Evolutionary conservation across 2,888 invertebrate species (phyloP), one percentile per base, ranked within the genome.

Genomic region (Aphidoletes aphidimyza): DNA sequence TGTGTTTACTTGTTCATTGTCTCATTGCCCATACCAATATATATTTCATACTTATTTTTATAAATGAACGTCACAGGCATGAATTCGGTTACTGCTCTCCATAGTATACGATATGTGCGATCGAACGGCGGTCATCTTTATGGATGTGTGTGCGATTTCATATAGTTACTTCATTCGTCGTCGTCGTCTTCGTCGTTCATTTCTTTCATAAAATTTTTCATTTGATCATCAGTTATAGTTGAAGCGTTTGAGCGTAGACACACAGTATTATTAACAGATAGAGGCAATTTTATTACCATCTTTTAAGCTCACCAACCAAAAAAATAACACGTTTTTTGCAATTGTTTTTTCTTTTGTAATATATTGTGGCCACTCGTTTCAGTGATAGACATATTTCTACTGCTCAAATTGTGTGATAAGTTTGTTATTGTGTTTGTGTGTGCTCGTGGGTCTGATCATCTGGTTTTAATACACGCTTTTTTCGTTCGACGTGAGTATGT

Each of bases 1-100:
- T 69, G 30, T 69, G 69, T 69, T 69, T 30, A 69, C 14, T 54
- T 22, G 22, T 14, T 42, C 42, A 42, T 9, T 14, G 42, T 14
- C 42, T 42, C 42, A 69, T 11, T 69, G 69, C 69, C 69, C 30
- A 69, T 69, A 69, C 69, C 30, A 69, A 30, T n/a, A 69, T 69
- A 26, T 69, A 30, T 69, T 30, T 26, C 69, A 69, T 69, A 69
- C 69, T 30, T 69, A 69, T 69, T 69, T 69, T 69, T 69, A 69
- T 30, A 69, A 69, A 69, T 34, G 69, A 69, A 69, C 69, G 34
- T 69, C 69, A 34, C 69, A 69, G 30, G 8, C 34, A 69, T 30
- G 69, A 69, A 69, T 69, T 69, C 69, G 69, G 34, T 69, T 69
- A 69, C 69, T 69, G 69, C 69, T 69, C 69, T 69, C 30, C 69